A percentile compares a stretch with the other conserved stretches of the same genome.
These are phyloP conservation scores for Hylyphantes graminicola DNA, from an alignment of 1,140 invertebrate species.

Conservation along the genomic window DNA sequence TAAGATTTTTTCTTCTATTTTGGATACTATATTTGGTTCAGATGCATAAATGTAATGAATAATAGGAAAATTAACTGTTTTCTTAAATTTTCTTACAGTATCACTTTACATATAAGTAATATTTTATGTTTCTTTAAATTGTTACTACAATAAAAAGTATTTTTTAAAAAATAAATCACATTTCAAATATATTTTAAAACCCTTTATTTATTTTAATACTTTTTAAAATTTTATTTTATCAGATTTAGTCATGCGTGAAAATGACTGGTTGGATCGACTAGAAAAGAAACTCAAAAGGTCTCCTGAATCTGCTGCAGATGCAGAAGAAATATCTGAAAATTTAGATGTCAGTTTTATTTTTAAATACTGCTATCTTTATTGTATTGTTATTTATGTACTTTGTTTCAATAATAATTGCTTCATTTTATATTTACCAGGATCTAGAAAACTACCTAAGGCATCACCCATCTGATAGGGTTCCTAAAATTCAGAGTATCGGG, in stretches of 20 bases:
- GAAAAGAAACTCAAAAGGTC: constrained; percentile 81
- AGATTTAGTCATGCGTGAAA: constrained; percentile 70
- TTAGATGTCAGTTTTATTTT: constrained; percentile 77
- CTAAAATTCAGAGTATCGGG: constrained; percentile 81
- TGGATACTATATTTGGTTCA: too few relatives aligned
- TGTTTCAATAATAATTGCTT: background rate
- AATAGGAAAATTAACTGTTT: too few relatives aligned
- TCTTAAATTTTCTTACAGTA: too few relatives aligned
- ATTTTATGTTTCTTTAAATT: background rate
- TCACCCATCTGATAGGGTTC: constrained; percentile 78
- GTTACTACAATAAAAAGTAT: background rate
- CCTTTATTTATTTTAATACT: background rate
- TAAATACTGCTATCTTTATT: background rate
- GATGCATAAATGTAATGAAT: too few relatives aligned
- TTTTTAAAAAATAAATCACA: background rate
- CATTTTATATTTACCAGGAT: constrained; percentile 72
- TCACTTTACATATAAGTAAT: background rate
- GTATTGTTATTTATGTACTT: background rate
- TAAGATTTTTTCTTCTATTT: constrained; percentile 61
- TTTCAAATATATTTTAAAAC: background rate
- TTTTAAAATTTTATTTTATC: background rate
- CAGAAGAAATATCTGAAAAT: constrained; percentile 92
- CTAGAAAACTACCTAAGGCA: constrained; percentile 86
- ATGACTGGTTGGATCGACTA: constrained; percentile 83
- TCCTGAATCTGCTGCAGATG: constrained; percentile 81